Evolutionary conservation across 2,888 invertebrate genomes (phyloP).

Genomic region (Aplocera efformata): DNA sequence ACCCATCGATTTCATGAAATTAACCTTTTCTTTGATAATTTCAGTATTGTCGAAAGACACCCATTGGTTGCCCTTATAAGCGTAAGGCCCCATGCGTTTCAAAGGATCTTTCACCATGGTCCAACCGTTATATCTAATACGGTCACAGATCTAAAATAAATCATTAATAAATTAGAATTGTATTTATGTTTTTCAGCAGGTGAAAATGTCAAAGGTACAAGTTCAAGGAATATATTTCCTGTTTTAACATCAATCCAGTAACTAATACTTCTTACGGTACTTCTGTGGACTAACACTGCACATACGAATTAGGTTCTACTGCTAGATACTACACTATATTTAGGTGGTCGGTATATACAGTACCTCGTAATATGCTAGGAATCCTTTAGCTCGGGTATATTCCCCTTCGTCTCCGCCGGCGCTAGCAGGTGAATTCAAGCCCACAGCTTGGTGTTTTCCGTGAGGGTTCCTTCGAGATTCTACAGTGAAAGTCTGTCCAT

Average conservation of each 20-base stretch:
- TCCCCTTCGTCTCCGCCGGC: conserved; percentile 92
- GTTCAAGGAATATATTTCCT: too few species aligned
- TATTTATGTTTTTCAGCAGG: not conserved
- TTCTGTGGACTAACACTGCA: too few species aligned
- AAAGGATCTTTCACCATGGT: conserved; percentile 88
- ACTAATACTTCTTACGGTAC: too few species aligned
- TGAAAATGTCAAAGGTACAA: too few species aligned
- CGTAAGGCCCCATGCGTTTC: conserved; percentile 92
- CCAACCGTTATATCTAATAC: conserved; percentile 88
- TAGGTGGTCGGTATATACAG: too few species aligned
- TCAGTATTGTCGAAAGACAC: conserved; percentile 92
- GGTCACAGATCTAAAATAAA: conserved; percentile 86
- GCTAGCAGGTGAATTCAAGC: conserved; percentile 87
- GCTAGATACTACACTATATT: too few species aligned
- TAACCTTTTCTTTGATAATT: conserved; percentile 89
- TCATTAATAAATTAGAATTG: conserved; percentile 1
- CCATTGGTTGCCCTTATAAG: conserved; percentile 94
- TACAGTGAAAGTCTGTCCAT: conserved; percentile 91
- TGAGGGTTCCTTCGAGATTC: conserved; percentile 28
- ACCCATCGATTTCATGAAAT: conserved; percentile 86
- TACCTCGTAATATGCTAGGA: conserved; percentile 93
- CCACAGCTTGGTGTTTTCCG: conserved; percentile 75
- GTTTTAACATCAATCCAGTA: too few species aligned
- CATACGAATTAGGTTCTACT: too few species aligned
- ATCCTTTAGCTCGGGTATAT: conserved; percentile 91